A percentile compares a stretch with the other conserved stretches of the same genome.
phyloP scores from a whole-genome alignment of 2,888 invertebrate genomes.

The Aromia moschata region DNA sequence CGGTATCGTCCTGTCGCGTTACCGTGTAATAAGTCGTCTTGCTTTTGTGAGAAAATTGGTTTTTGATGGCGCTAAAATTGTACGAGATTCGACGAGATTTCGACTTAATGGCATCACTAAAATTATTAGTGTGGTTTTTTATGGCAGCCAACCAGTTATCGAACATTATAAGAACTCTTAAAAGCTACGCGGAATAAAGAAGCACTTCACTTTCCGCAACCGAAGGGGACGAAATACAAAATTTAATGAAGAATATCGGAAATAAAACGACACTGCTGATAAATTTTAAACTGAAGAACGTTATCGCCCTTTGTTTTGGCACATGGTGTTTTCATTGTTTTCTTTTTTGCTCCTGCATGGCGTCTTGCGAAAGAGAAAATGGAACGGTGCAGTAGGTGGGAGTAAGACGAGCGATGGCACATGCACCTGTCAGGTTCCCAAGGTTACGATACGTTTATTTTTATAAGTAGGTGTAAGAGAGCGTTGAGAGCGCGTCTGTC shows the following conservation, averaged over 20 bases:
- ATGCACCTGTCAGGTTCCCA: conserved; percentile 39
- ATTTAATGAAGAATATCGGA: not conserved
- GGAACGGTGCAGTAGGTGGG: conserved; percentile 10
- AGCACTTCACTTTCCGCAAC: conserved; percentile 1
- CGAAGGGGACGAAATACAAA: not conserved
- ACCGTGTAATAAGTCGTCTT: conserved; percentile 58
- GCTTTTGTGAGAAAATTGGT: conserved; percentile 56
- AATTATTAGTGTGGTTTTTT: conserved; percentile 62
- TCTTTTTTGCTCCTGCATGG: conserved; percentile 38
- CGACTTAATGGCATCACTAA: conserved; percentile 59
- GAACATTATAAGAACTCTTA: conserved; percentile 57
- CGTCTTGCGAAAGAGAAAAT: conserved; percentile 31
- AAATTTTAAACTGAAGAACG: conserved; percentile 18
- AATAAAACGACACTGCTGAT: not conserved
- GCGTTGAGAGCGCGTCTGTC: not conserved
- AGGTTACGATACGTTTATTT: conserved; percentile 31
- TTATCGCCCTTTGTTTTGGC: conserved; percentile 45
- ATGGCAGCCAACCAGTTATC: conserved; percentile 62
- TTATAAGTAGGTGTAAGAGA: conserved; percentile 2
- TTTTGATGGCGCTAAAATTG: conserved; percentile 57
- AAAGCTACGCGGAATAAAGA: conserved; percentile 20
- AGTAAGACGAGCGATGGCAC: conserved; percentile 26
- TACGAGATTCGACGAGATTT: conserved; percentile 58
- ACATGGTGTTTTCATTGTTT: conserved; percentile 44
- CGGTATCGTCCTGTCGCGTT: conserved; percentile 54